Percentiles rank a stretch among this genome's conserved stretches.
Conservation (phyloP, 2,797 vertebrate genomes). For the Acipenser ruthenus region DNA sequence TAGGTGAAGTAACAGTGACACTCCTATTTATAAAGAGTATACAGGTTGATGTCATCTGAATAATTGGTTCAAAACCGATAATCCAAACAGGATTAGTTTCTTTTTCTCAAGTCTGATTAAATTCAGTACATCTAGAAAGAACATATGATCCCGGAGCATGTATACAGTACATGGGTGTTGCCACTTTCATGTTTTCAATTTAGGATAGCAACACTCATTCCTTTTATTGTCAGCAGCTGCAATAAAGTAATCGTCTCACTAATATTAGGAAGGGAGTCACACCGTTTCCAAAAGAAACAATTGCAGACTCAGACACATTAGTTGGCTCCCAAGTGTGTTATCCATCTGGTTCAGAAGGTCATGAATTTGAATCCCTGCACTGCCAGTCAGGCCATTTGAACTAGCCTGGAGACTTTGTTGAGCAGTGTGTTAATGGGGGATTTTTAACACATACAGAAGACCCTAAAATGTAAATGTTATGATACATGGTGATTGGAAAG, state of each 20-base stretch:
- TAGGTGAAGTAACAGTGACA: constrained; percentile 3
- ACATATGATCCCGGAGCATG: constrained; percentile 5
- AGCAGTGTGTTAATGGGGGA: not conserved
- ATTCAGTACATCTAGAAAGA: constrained; percentile 5
- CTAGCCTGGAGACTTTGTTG: not conserved
- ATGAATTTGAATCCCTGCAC: constrained; percentile 2
- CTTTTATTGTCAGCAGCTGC: constrained; percentile 5
- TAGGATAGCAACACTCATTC: not conserved
- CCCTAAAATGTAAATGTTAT: not conserved
- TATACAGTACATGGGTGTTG: constrained; percentile 10
- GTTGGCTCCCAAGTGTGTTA: not conserved
- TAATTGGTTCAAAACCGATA: constrained; percentile 18
- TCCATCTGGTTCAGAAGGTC: not conserved
- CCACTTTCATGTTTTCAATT: constrained; percentile 15
- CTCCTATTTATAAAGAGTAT: constrained; percentile 5
- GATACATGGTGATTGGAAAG: not conserved
- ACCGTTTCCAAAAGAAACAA: constrained; percentile 1
- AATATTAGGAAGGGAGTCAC: constrained; percentile 13
- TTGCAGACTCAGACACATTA: constrained; percentile 6
- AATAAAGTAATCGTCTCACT: constrained; percentile 8
- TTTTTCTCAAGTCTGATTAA: constrained; percentile 12
- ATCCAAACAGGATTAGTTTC: constrained; percentile 12
- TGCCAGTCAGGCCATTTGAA: constrained; percentile 1
- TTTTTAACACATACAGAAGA: not conserved
- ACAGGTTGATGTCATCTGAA: constrained; percentile 15